Base-by-base conservation (phyloP, 2,113 vertebrate genomes). In the Felis chaus region DNA sequence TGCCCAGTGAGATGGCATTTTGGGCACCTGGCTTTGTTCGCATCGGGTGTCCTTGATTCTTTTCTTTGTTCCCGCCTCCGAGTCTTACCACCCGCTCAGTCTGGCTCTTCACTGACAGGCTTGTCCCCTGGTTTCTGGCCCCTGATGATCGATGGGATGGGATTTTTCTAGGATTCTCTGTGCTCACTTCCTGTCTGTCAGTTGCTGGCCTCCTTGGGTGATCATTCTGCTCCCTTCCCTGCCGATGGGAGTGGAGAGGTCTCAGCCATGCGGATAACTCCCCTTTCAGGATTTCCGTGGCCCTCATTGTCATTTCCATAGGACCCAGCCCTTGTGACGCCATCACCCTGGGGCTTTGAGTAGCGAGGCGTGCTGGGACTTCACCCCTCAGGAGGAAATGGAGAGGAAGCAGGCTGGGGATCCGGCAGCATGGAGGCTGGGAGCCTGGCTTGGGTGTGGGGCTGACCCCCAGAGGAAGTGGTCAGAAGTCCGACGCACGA, bases 201-300 rank as follows among this genome's bases (percentile, higher is more conserved):
- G 1, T 27, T 61, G 21, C 31, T n/a, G 25, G 36, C 71, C 33
- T 61, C 41, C 36, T n/a, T n/a, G 39, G 25, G 25, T 25, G 27
- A 53, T 29, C 73, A 16, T 14, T 36, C 57, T 23, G 8, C 3
- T 53, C 19, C 27, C 6, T 61, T 14, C 14, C 79, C 9, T 4
- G 2, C 6, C 0, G 0, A 12, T 1, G 57, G 19, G 63, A 45
- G 11, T 63, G 0, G 55, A 53, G 55, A 73, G 1, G 19, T 66
- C 33, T 83, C 65, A 78, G 23, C 39, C 27, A 7, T 29, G 45
- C 61, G 1, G 41, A n/a, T 27, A 45, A 7, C 33, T 36, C n/a
- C 29, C 7, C 8, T 50, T 57, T 50, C 0, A 25, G 31, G 63
- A 66, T 45, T 74, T 85, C 69, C 36, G 29, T 68, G 39, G 68